These are phyloP conservation scores for Acrobasis consociella DNA, from an alignment of 2,888 invertebrate genomes.

Conservation along the genomic window DNA sequence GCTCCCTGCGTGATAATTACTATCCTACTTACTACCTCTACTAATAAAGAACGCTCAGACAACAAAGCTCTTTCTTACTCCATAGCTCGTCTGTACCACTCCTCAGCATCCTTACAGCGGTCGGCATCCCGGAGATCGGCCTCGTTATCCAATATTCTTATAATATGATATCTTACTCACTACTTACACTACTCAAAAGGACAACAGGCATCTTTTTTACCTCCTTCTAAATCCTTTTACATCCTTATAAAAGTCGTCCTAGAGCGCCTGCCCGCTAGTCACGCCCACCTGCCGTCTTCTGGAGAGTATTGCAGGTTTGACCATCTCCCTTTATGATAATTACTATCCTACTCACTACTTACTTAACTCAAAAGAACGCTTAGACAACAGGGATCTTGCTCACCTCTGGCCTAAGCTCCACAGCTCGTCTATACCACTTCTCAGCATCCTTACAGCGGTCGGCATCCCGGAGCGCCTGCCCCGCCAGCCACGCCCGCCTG, in stretches of 20 bases:
- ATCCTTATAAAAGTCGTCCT: no score
- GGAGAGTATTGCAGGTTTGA: constrained; percentile 90
- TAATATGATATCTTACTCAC: no score
- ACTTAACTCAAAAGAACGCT: no score
- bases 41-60: no score
- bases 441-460: constrained; percentile 92
- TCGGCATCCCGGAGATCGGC: constrained; percentile 92
- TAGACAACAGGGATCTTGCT: constrained; percentile 31
- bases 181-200: no score
- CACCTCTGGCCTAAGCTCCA: constrained; percentile 84
- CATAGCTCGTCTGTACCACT: constrained; percentile 93
- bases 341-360: no score
- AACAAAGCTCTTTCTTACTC: constrained; percentile 54
- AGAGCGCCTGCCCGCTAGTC: constrained; percentile 93
- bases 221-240: no score
- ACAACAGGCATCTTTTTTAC: no score
- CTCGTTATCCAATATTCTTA: no score
- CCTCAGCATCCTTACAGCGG: constrained; percentile 91
- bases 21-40: no score
- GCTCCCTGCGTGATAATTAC: constrained; percentile 69
- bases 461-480: constrained; percentile 92
- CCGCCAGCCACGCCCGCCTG: constrained; percentile 93
- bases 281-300: constrained; percentile 91
- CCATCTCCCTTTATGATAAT: constrained; percentile 81
- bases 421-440: constrained; percentile 92